Percentiles rank a stretch among this genome's conserved stretches.
Evolutionary conservation across 2,797 vertebrate species (phyloP).

Genomic region (Tangara arthus): DNA sequence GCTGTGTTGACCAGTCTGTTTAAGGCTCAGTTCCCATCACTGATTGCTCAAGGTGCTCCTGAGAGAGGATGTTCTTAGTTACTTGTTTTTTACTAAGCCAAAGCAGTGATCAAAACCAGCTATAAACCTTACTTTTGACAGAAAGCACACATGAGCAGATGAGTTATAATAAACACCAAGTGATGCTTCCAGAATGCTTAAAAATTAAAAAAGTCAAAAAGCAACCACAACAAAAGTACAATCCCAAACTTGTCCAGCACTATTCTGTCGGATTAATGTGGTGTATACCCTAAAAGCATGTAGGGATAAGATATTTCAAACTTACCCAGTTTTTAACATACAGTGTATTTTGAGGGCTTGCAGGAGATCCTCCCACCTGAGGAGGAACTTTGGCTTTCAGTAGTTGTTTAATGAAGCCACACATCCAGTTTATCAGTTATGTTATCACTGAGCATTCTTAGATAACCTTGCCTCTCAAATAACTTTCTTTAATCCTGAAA

Average conservation of each 20-base stretch:
- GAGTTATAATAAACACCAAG: neutral
- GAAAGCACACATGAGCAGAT: neutral
- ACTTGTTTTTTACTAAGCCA: constrained; percentile 11
- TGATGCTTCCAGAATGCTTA: neutral
- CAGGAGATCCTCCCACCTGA: neutral
- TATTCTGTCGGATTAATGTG: neutral
- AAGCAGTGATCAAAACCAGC: constrained; percentile 16
- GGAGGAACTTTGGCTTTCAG: neutral
- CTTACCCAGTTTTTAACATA: neutral
- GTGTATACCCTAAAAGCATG: neutral
- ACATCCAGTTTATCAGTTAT: neutral
- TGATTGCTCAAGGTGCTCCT: neutral
- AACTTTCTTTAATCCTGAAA: neutral
- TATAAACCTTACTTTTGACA: neutral
- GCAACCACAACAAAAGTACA: neutral
- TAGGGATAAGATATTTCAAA: neutral
- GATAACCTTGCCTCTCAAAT: neutral
- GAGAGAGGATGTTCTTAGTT: constrained; percentile 7
- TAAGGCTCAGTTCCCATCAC: neutral
- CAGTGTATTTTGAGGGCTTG: neutral
- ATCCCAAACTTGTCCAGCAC: neutral
- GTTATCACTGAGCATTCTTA: neutral
- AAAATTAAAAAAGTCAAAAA: neutral
- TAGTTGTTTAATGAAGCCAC: neutral
- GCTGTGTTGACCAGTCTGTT: neutral